Evolutionary conservation across 2,113 vertebrate genomes (phyloP).

Genomic region (Pholis gunnellus): DNA sequence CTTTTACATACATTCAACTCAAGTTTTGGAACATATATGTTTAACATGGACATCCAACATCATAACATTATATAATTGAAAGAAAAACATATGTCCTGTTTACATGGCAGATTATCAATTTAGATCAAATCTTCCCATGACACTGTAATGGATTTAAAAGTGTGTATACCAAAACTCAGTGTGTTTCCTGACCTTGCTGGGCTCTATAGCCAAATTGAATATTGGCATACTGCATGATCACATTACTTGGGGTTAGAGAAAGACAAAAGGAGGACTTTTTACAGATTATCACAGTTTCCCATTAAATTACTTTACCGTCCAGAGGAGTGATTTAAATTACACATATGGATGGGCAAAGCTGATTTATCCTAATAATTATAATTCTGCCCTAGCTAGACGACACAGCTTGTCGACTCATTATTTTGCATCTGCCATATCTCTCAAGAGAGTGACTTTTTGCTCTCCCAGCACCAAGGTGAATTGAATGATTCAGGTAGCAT

Average conservation of each 20-base stretch:
- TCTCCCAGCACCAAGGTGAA: background rate
- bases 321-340: background rate
- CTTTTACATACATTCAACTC: too few relatives aligned
- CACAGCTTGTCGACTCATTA: background rate
- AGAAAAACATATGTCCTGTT: background rate
- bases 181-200: background rate
- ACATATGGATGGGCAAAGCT: background rate
- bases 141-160: background rate
- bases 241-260: background rate
- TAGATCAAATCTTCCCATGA: background rate
- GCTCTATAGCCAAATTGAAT: slow-evolving; percentile 14
- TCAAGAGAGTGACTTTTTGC: background rate
- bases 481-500: slow-evolving; percentile 13
- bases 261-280: background rate
- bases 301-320: slow-evolving; percentile 13
- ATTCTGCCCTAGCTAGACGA: background rate
- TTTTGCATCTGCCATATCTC: background rate
- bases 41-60: background rate
- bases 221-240: background rate
- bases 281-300: background rate
- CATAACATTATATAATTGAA: background rate
- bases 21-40: background rate
- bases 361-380: background rate
- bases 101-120: background rate
- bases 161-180: background rate